These are phyloP conservation scores for Candoia aspera DNA, from an alignment of 2,113 vertebrate species.

Conservation along the genomic window DNA sequence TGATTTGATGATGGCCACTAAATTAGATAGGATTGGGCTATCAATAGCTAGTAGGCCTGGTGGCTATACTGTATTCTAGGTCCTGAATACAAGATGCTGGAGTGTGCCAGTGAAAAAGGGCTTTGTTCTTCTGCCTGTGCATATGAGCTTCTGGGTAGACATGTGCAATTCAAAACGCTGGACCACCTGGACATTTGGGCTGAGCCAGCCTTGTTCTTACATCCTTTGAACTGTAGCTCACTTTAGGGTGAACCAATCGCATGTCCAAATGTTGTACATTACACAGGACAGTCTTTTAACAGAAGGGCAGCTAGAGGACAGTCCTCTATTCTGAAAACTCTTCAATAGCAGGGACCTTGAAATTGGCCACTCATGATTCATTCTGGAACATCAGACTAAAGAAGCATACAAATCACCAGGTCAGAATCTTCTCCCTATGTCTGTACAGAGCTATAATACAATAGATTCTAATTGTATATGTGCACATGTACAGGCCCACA, in stretches of 20 bases:
- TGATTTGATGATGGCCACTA: neutral
- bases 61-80: neutral
- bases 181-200: neutral
- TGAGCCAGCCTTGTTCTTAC: neutral
- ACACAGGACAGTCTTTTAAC: neutral
- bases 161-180: neutral
- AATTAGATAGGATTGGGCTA: neutral
- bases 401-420: neutral
- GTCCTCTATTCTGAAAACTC: neutral
- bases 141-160: neutral
- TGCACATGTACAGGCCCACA: too few relatives aligned
- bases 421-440: neutral
- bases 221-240: slow-evolving; percentile 15
- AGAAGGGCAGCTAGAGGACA: neutral
- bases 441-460: neutral
- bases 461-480: neutral
- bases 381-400: neutral
- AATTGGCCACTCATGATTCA: neutral
- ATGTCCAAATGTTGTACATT: neutral
- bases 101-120: neutral
- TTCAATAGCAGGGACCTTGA: neutral
- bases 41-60: neutral
- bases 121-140: neutral
- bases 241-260: neutral
- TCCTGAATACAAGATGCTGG: neutral